Evolutionary conservation across 2,113 vertebrate species (phyloP).

Genomic region (Burhinus oedicnemus): DNA sequence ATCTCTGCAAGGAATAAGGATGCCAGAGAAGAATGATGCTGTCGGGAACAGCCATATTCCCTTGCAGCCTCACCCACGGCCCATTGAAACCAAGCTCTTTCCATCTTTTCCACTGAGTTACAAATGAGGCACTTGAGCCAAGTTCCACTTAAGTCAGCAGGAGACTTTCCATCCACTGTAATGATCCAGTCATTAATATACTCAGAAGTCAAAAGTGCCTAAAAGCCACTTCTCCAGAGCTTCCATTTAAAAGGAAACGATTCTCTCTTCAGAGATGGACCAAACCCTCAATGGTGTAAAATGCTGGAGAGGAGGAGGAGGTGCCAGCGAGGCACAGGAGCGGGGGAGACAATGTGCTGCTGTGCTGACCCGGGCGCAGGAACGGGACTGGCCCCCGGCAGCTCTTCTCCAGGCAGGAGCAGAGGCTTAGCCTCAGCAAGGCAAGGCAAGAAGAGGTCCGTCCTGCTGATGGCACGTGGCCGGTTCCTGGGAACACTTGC

Average conservation of each 20-base stretch:
- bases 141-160: background rate
- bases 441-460: rapidly evolving
- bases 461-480: rapidly evolving
- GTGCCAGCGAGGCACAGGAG: background rate
- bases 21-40: background rate
- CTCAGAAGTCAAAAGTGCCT: background rate
- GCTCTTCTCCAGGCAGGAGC: no score
- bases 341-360: rapidly evolving
- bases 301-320: background rate
- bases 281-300: background rate
- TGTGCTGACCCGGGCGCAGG: no score
- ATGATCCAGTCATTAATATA: background rate
- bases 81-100: no score
- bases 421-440: no score
- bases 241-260: background rate
- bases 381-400: no score
- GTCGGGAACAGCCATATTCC: rapidly evolving
- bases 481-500: background rate
- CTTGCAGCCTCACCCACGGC: background rate
- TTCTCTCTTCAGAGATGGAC: background rate
- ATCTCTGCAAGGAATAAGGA: background rate
- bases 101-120: background rate
- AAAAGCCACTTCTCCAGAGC: background rate
- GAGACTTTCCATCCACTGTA: background rate
- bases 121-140: background rate